Evolutionary conservation across 2,888 invertebrate genomes (phyloP).

Genomic region (Athripsodes cinereus): DNA sequence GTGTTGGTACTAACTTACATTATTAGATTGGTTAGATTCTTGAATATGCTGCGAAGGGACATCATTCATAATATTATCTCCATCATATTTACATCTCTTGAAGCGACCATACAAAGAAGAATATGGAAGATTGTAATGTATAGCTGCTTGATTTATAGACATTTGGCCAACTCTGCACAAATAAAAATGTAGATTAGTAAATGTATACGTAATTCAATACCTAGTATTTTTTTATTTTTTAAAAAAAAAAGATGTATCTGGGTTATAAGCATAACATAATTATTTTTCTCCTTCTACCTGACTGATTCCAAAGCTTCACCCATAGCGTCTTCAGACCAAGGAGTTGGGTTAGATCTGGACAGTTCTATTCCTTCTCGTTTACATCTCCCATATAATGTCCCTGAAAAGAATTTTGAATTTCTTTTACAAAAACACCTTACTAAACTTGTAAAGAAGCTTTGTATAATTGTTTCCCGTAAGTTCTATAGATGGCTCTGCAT

Average conservation of each 20-base stretch:
- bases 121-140: conserved; percentile 85
- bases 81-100: conserved; percentile 78
- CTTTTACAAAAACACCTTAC: no score
- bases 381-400: conserved; percentile 82
- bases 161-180: conserved; percentile 75
- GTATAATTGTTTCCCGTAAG: no score
- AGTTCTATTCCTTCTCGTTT: conserved; percentile 86
- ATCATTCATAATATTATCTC: conserved; percentile 10
- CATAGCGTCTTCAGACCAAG: conserved; percentile 93
- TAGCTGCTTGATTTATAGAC: conserved; percentile 91
- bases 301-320: conserved; percentile 85
- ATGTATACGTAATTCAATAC: neutral
- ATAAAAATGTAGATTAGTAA: neutral
- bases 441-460: no score
- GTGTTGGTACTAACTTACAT: neutral
- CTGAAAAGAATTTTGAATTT: conserved; percentile 34
- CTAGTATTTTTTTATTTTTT: neutral
- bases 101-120: conserved; percentile 85
- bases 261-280: no score
- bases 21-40: conserved; percentile 1
- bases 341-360: conserved; percentile 83
- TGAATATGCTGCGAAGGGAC: conserved; percentile 6
- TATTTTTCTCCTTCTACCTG: conserved; percentile 61
- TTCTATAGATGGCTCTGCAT: no score
- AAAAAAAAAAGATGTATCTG: neutral